A percentile compares a stretch with the other conserved stretches of the same genome.
Conservation (phyloP, 2,888 invertebrate species). For the Anthophora plumipes region DNA sequence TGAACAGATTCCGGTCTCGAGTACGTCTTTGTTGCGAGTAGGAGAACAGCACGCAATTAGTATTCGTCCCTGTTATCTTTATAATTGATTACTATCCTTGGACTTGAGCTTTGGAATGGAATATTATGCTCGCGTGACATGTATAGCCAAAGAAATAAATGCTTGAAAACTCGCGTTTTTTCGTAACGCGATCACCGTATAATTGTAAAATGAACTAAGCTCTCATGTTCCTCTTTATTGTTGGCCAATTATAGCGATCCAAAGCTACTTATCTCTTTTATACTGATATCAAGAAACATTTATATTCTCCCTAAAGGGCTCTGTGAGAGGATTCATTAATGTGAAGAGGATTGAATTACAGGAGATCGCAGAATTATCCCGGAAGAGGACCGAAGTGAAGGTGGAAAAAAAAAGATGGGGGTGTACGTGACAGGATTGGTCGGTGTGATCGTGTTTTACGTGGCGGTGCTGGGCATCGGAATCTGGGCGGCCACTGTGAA, state of each 20-base stretch:
- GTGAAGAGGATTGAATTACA: conserved; percentile 44
- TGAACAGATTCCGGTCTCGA: conserved; percentile 35
- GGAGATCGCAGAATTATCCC: conserved; percentile 50
- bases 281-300: too few relatives aligned
- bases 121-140: background rate
- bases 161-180: background rate
- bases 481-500: conserved; percentile 86
- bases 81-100: conserved; percentile 24
- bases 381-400: conserved; percentile 45
- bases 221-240: too few relatives aligned
- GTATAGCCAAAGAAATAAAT: background rate
- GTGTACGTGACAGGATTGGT: conserved; percentile 87
- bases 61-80: background rate
- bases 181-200: too few relatives aligned
- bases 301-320: too few relatives aligned
- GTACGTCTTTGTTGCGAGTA: conserved; percentile 19
- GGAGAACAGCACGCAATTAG: conserved; percentile 31
- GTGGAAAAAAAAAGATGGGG: conserved; percentile 77
- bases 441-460: conserved; percentile 89
- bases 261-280: too few relatives aligned
- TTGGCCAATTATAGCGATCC: too few relatives aligned
- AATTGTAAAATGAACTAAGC: too few relatives aligned
- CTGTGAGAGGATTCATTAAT: background rate
- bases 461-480: conserved; percentile 88
- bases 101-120: background rate